Conservation (phyloP, 2,888 invertebrate genomes). For the Leuctra nigra region DNA sequence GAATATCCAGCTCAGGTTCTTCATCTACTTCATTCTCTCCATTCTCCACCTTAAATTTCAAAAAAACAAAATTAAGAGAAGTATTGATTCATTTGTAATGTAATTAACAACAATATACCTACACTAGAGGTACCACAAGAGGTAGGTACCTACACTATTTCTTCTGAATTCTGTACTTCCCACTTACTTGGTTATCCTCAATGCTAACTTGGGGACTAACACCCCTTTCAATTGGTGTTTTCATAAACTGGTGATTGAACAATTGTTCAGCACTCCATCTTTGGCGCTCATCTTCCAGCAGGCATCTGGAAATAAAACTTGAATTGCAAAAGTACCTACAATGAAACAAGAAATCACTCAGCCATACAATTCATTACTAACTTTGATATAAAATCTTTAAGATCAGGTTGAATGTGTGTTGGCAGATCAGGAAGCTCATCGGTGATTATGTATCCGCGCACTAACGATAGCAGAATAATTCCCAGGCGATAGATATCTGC, state of each 20-base stretch:
- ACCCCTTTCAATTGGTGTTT: conserved; percentile 45
- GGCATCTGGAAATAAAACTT: conserved; percentile 47
- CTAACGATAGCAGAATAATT: conserved; percentile 57
- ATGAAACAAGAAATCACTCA: too few relatives aligned
- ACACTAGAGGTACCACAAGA: too few relatives aligned
- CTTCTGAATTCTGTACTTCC: too few relatives aligned
- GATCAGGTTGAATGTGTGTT: conserved; percentile 47
- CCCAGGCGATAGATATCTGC: conserved; percentile 70
- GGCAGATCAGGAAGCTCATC: conserved; percentile 52
- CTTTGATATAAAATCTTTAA: conserved; percentile 68
- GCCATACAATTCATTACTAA: conserved; percentile 40
- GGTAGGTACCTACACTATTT: too few relatives aligned
- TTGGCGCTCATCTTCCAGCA: conserved; percentile 60
- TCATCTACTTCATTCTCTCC: conserved; percentile 34
- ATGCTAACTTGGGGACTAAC: conserved; percentile 40
- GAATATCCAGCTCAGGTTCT: conserved; percentile 35
- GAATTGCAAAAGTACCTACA: too few relatives aligned
- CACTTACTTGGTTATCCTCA: conserved; percentile 34
- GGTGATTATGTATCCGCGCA: conserved; percentile 47
- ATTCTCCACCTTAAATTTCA: too few relatives aligned
- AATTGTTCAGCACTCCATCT: conserved; percentile 72
- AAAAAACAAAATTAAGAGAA: too few relatives aligned
- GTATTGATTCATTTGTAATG: conserved; percentile 34
- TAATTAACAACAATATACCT: too few relatives aligned
- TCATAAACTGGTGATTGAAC: conserved; percentile 66